These are phyloP conservation scores for Mixornis gularis DNA, from an alignment of 2,113 vertebrate genomes.

Conservation along the genomic window DNA sequence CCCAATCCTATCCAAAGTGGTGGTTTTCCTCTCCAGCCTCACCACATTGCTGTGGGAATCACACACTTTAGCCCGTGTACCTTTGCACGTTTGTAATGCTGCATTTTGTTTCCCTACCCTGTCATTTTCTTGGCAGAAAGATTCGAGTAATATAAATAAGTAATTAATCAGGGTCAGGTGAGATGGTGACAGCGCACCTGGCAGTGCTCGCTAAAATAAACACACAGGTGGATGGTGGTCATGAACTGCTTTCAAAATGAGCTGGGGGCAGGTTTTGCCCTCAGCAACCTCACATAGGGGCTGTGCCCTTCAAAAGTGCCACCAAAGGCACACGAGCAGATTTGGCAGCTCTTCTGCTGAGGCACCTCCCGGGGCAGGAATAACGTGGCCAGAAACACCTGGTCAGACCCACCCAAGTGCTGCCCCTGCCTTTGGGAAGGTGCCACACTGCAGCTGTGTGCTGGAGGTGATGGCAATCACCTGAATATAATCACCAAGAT, in stretches of 20 bases:
- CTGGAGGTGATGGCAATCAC: neutral
- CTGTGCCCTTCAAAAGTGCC: neutral
- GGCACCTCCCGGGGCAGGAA: neutral
- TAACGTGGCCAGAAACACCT: neutral
- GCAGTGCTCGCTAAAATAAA: neutral
- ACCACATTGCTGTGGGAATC: neutral
- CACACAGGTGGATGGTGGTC: neutral
- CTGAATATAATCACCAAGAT: neutral
- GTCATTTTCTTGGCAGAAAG: neutral
- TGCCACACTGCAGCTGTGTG: neutral
- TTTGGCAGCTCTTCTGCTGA: neutral
- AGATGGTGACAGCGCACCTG: neutral
- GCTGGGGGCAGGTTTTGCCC: neutral
- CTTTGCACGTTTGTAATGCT: neutral
- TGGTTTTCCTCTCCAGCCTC: neutral
- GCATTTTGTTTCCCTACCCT: neutral
- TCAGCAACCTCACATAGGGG: neutral
- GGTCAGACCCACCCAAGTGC: neutral
- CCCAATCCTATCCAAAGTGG: neutral
- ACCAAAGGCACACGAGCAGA: neutral
- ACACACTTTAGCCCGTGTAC: neutral
- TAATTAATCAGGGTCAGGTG: neutral
- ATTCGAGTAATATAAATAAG: neutral
- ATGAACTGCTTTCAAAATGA: neutral
- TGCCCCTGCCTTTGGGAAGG: accelerated